Base-by-base conservation (phyloP, 2,888 invertebrate species). In the Trissolcus brochymenae region DNA sequence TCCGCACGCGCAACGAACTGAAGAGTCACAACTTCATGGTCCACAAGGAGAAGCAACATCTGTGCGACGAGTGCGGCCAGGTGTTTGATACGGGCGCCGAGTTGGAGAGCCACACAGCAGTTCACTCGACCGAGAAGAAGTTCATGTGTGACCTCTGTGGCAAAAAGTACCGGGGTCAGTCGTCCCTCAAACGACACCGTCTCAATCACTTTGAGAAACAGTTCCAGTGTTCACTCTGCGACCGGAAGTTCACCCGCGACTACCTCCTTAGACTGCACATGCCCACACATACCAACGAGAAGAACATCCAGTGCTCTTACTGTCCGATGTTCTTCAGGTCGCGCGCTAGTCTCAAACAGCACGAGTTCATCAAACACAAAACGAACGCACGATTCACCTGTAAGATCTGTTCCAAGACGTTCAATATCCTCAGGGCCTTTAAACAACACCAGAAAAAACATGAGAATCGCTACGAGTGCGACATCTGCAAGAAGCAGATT, bases 21-120 rank as follows among this genome's bases (percentile, higher is more conserved):
- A 75, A 64, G 14, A 59, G 68, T 9, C 74, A 75, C 43, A 75
- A 68, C 17, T 19, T 75, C 4, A 7, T 0, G 0, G 17, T 11
- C 0, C 74, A 75, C n/a, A 54, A 41, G 19, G 74, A 75, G 0
- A 61, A 67, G 14, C 13, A 46, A 9, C 17, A 67, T 4, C 29
- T 62, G 0, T 75, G 75, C 40, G 68, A 68, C 46, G 75, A 75
- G 13, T 75, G 75, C 16, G 75, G 75, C 0, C 68, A 75, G 17
- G 59, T 17, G 6, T 75, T 64, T 25, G 64, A 64, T 11, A 64
- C 62, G 0, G 9, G n/a, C 1, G 54, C 17, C 9, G 59, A 75
- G 25, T 17, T 75, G 1, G 14, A 43, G 6, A n/a, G 0, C 4
- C 64, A 75, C 21, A 55, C 9, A 0, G 57, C 13, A 0, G 0